phyloP scores from a whole-genome alignment of 2,797 vertebrate genomes.

The Odontamblyopus rebecca region DNA sequence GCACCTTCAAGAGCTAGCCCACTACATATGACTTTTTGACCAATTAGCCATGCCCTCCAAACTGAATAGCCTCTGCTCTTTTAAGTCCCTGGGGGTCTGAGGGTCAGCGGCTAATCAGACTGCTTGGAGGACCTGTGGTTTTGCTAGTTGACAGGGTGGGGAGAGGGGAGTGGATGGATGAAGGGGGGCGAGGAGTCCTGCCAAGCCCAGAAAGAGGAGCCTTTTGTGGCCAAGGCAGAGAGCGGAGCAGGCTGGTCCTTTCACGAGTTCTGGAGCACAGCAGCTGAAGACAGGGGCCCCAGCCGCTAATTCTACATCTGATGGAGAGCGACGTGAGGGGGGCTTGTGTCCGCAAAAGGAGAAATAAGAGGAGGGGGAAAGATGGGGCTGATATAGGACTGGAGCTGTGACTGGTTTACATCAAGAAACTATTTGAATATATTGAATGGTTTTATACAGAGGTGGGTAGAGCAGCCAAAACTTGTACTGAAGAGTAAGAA shows the following conservation, averaged over 20 bases:
- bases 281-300: slow-evolving; percentile 73
- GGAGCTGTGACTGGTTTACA: background rate
- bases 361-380: slow-evolving; percentile 38
- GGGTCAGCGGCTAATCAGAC: slow-evolving; percentile 70
- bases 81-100: slow-evolving; percentile 58
- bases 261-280: slow-evolving; percentile 62
- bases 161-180: slow-evolving; percentile 33
- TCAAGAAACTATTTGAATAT: background rate
- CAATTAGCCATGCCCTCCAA: slow-evolving; percentile 69
- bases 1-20: slow-evolving; percentile 34
- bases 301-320: slow-evolving; percentile 80
- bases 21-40: slow-evolving; percentile 66
- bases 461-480: too few relatives aligned
- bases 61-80: slow-evolving; percentile 62
- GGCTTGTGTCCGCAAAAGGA: slow-evolving; percentile 60
- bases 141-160: slow-evolving; percentile 68
- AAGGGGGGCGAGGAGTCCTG: slow-evolving; percentile 53
- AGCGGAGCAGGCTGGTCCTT: slow-evolving; percentile 59
- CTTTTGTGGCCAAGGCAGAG: slow-evolving; percentile 70
- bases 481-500: too few relatives aligned
- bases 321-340: slow-evolving; percentile 71
- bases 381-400: background rate
- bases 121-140: slow-evolving; percentile 65
- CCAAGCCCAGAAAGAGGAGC: slow-evolving; percentile 68
- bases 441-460: background rate